Conservation (phyloP, 2,113 vertebrate genomes). For the Columba livia region DNA sequence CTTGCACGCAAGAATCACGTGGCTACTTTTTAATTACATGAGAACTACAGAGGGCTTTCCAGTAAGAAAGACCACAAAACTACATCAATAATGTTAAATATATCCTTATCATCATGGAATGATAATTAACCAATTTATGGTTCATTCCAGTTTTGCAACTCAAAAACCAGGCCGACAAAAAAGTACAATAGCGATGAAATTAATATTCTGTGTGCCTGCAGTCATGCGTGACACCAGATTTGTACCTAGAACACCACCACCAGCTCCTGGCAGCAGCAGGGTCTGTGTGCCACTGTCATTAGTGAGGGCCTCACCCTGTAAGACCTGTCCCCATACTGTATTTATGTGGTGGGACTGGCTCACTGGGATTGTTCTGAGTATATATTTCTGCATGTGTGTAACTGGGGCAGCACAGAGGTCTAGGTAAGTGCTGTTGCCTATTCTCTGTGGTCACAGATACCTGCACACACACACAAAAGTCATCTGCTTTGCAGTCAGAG, state of each 20-base stretch:
- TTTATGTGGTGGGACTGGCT: neutral
- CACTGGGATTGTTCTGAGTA: neutral
- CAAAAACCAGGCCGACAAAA: neutral
- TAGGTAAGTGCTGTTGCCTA: neutral
- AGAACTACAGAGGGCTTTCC: neutral
- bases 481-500: neutral
- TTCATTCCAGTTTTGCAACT: neutral
- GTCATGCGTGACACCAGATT: neutral
- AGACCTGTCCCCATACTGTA: neutral
- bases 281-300: fast-evolving
- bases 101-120: neutral
- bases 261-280: neutral
- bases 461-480: neutral
- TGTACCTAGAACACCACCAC: neutral
- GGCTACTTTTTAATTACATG: constrained; percentile 22
- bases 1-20: neutral
- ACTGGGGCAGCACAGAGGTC: neutral
- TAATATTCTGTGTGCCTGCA: neutral
- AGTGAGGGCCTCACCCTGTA: neutral
- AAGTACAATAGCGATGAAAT: neutral
- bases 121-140: neutral
- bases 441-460: neutral
- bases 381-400: neutral
- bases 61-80: neutral
- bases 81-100: neutral